These are phyloP conservation scores for Euplagia quadripunctaria DNA, from an alignment of 2,888 invertebrate genomes.

Conservation along the genomic window DNA sequence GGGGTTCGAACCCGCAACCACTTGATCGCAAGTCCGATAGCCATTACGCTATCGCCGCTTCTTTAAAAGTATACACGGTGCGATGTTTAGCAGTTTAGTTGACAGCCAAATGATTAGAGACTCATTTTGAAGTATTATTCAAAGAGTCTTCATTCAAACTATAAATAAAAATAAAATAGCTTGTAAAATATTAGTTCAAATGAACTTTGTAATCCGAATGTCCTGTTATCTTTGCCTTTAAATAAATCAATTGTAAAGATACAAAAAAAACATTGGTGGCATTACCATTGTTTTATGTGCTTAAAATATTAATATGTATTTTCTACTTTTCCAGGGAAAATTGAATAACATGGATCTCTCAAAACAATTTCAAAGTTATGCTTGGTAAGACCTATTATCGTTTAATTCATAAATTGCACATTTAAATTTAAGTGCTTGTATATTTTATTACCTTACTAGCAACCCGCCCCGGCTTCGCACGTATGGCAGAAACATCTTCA, in stretches of 20 bases:
- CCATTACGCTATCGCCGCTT: too few species aligned
- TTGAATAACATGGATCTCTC: conserved; percentile 66
- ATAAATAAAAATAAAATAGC: too few species aligned
- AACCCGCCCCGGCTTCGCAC: too few species aligned
- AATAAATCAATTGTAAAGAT: not conserved
- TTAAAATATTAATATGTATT: not conserved
- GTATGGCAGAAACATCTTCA: too few species aligned
- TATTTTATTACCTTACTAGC: too few species aligned
- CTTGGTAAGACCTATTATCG: conserved; percentile 63
- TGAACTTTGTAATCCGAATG: not conserved
- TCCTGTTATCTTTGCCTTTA: not conserved
- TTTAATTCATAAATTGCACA: not conserved
- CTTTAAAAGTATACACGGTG: not conserved
- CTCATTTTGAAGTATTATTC: not conserved
- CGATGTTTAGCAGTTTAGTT: not conserved
- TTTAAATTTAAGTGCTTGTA: too few species aligned
- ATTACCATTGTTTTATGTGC: not conserved
- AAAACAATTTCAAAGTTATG: conserved; percentile 69
- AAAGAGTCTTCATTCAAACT: not conserved
- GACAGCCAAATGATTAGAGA: too few species aligned
- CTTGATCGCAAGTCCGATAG: too few species aligned
- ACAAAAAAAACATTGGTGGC: not conserved
- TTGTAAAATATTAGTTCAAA: not conserved
- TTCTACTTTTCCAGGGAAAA: conserved; percentile 55
- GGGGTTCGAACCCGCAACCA: too few species aligned